Base-by-base conservation (phyloP, 2,113 vertebrate species). In the Nothoprocta pentlandii region DNA sequence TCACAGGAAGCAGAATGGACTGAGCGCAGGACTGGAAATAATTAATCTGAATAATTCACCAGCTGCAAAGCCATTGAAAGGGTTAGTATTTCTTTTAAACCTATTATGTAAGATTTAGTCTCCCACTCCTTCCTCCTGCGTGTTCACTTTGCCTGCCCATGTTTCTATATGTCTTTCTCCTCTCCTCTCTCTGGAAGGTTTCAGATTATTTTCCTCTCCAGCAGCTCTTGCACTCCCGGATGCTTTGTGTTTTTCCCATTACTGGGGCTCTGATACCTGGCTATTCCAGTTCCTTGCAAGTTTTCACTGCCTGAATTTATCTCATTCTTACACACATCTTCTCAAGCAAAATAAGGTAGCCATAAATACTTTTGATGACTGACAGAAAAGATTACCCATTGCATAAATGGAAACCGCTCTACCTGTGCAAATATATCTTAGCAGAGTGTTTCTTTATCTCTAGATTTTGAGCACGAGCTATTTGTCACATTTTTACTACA, bases 31-130 rank as follows among this genome's bases (percentile, higher is more conserved):
- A 63, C 80, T 95, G 95, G 85, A 96, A 93, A 95, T 73, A 88
- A 95, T 94, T 79, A 86, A 74, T 81, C 69, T 91, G 86, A 94
- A 84, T 87, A 92, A 93, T 78, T 94, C 47, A 76, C 61, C 90
- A 95, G 73, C 90, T 95, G 82, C 76, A 94, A 94, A 92, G 53
- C 30, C 39, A 75, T 68, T 83, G 82, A 51, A 12, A 83, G n/a
- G 22, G 68, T 12, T 74, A 78, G 42, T 81, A 92, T 94, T 91
- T 89, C 67, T 92, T 92, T 92, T 84, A 91, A 85, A 95, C 16
- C 53, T 85, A 21, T 84, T 96, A 85, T 49, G 75, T 44, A 69
- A 69, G 26, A 56, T 47, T 58, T 84, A 21, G 10, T 84, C 80
- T 86, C 83, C 82, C 93, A 91, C 85, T 90, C 66, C 66, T 82